Conservation (phyloP, 2,888 invertebrate species). For the Amblyjoppa fuscipennis region DNA sequence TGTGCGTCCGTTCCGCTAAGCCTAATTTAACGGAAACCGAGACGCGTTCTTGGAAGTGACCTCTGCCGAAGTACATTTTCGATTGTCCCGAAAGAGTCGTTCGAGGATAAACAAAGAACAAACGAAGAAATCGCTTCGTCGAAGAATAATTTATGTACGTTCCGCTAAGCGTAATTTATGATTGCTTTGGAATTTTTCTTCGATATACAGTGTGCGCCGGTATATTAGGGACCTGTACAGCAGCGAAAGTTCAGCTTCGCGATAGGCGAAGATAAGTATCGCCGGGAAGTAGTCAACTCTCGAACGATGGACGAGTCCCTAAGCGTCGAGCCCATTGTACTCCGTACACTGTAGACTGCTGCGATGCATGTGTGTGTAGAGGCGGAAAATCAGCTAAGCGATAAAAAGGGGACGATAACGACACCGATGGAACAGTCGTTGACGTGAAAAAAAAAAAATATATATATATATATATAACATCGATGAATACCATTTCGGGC, state of each 20-base stretch:
- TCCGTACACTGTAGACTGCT: background rate
- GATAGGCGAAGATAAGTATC: constrained; percentile 11
- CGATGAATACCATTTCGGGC: constrained; percentile 7
- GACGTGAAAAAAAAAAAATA: constrained; percentile 3
- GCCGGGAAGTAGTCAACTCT: constrained; percentile 10
- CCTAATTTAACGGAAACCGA: background rate
- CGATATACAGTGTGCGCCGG: background rate
- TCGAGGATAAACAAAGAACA: background rate
- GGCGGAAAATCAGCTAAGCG: background rate
- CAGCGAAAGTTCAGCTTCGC: background rate
- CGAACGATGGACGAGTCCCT: constrained; percentile 19
- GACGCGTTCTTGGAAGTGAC: background rate
- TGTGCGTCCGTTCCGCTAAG: constrained; percentile 11
- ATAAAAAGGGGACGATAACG: constrained; percentile 19
- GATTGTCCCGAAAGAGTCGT: background rate
- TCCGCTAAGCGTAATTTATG: background rate
- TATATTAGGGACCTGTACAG: background rate
- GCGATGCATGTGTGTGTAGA: background rate
- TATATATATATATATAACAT: background rate
- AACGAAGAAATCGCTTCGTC: constrained; percentile 4
- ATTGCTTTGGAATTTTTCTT: background rate
- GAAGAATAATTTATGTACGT: constrained; percentile 10
- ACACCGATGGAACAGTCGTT: background rate
- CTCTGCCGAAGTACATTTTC: constrained; percentile 1
- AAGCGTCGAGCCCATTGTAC: constrained; percentile 5